Conservation (phyloP, 2,888 invertebrate genomes). For the Pseudeuparius sepicola region DNA sequence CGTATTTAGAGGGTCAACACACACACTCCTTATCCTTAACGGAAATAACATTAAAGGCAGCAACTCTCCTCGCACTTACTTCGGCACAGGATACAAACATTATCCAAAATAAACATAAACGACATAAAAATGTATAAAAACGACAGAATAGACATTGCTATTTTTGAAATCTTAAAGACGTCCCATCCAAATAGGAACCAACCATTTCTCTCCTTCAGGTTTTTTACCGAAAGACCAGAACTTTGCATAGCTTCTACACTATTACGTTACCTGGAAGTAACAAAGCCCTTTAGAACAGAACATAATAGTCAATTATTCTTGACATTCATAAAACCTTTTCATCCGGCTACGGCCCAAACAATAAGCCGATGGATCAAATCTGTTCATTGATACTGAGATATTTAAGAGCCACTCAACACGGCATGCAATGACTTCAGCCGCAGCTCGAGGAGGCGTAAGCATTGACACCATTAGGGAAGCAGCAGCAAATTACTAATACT, state of each 20-base stretch:
- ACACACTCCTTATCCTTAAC: slow-evolving; percentile 9
- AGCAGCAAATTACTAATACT: too few species aligned
- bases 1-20: slow-evolving; percentile 11
- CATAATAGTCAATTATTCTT: slow-evolving; percentile 9
- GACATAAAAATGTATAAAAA: slow-evolving; percentile 12
- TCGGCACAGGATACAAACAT: slow-evolving; percentile 16
- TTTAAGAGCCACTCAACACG: slow-evolving; percentile 14
- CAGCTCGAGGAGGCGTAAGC: slow-evolving; percentile 8
- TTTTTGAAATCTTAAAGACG: too few species aligned
- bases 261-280: slow-evolving; percentile 3
- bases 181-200: slow-evolving; percentile 10
- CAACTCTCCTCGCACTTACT: too few species aligned
- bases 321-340: slow-evolving; percentile 12
- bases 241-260: slow-evolving; percentile 6
- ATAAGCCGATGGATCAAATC: slow-evolving; percentile 12
- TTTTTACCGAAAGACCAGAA: slow-evolving; percentile 9
- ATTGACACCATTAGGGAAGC: slow-evolving; percentile 14
- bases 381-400: slow-evolving; percentile 9
- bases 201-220: slow-evolving; percentile 10
- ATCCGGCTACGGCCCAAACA: slow-evolving; percentile 11
- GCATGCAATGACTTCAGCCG: slow-evolving; percentile 17
- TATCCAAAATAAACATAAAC: slow-evolving; percentile 13
- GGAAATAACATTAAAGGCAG: too few species aligned
- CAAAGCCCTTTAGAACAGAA: slow-evolving; percentile 1
- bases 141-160: slow-evolving; percentile 14